Percentiles rank a stretch among this genome's conserved stretches.
These are phyloP conservation scores for Ennomos fuscantarius DNA, from an alignment of 2,888 invertebrate species.

Conservation along the genomic window DNA sequence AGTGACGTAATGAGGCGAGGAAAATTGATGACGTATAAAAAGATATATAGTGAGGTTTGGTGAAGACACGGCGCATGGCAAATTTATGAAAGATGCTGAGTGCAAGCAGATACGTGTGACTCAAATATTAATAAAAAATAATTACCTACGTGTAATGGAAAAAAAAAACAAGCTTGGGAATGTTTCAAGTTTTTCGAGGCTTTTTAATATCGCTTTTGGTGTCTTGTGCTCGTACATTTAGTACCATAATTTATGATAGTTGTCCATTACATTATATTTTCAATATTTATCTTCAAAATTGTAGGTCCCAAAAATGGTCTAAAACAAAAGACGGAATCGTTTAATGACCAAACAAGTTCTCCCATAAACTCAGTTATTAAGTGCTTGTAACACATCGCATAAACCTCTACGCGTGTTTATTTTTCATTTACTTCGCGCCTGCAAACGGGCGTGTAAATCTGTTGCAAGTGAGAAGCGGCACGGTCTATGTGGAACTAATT, in stretches of 20 bases:
- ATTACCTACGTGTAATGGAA: no score
- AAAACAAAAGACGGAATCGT: conserved; percentile 20
- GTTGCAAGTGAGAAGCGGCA: conserved; percentile 10
- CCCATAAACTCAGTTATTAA: conserved; percentile 69
- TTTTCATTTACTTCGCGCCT: conserved; percentile 78
- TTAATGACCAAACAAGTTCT: conserved; percentile 34
- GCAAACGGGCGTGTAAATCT: conserved; percentile 52
- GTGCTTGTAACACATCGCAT: conserved; percentile 69
- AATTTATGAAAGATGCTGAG: no score
- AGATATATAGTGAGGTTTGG: no score
- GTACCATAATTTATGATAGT: no score
- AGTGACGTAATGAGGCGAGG: conserved; percentile 29
- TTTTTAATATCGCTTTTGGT: no score
- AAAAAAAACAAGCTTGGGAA: no score
- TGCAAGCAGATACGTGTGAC: no score
- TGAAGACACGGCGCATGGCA: no score
- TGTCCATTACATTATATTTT: no score
- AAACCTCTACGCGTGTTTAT: conserved; percentile 78
- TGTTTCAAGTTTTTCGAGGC: no score
- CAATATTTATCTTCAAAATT: neutral
- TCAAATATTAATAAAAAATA: no score
- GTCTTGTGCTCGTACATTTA: no score
- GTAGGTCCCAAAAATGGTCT: neutral
- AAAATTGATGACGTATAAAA: conserved; percentile 13
- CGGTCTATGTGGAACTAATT: neutral